Conservation (phyloP, 2,797 vertebrate genomes). For the Delichon dasypus region DNA sequence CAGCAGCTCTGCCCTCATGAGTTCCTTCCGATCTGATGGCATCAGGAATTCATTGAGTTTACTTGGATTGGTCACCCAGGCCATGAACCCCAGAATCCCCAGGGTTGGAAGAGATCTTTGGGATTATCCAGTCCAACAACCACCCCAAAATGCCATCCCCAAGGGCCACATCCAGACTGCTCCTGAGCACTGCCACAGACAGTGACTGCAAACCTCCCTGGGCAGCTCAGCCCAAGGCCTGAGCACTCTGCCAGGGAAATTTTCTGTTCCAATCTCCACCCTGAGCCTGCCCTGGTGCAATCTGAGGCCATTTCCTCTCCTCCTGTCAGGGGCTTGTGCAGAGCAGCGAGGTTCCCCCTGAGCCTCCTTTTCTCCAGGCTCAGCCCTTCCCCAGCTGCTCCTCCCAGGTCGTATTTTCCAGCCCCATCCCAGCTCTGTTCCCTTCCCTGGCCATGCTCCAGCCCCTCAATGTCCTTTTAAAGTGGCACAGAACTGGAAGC, state of each 20-base stretch:
- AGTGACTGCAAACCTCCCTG: background rate
- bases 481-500: background rate
- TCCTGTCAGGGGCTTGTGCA: background rate
- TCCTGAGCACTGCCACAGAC: background rate
- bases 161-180: background rate
- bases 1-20: background rate
- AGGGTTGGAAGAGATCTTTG: background rate
- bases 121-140: too few species aligned
- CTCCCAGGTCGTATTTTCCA: background rate
- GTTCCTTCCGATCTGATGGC: background rate
- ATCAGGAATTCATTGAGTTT: background rate
- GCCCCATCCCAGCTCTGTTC: background rate
- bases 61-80: background rate
- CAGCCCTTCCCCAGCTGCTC: too few species aligned
- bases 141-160: background rate
- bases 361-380: background rate
- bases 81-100: background rate
- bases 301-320: background rate
- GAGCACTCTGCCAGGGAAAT: background rate
- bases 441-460: background rate
- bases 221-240: background rate
- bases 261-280: fast-evolving
- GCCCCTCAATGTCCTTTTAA: background rate
- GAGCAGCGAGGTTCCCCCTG: fast-evolving
- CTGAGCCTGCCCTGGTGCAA: background rate